These are phyloP conservation scores for Pempheris klunzingeri DNA, from an alignment of 2,797 vertebrate genomes.

Conservation along the genomic window DNA sequence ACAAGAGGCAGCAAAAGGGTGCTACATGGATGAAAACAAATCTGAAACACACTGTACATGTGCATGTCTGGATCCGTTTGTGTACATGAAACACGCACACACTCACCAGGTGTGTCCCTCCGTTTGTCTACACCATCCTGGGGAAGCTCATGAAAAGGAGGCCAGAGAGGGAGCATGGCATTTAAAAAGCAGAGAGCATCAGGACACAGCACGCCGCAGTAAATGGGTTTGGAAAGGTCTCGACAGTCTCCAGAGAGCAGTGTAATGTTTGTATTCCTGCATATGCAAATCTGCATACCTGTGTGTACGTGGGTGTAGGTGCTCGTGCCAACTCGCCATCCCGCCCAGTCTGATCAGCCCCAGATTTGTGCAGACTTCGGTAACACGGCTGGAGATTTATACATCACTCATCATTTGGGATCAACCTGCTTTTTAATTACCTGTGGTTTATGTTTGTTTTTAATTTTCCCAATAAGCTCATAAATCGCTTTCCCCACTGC, in stretches of 20 bases:
- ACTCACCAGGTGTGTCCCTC: conserved; percentile 39
- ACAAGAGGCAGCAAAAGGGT: conserved; percentile 45
- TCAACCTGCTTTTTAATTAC: conserved; percentile 79
- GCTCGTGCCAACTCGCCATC: background rate
- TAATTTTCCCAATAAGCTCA: conserved; percentile 74
- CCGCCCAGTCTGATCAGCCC: conserved; percentile 14
- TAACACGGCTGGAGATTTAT: conserved; percentile 55
- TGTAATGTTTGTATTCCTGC: conserved; percentile 38
- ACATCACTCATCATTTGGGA: conserved; percentile 71
- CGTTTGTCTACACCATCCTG: conserved; percentile 42
- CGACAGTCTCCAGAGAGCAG: conserved; percentile 35
- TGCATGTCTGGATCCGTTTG: conserved; percentile 40
- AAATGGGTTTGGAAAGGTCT: conserved; percentile 69
- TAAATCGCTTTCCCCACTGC: conserved; percentile 70
- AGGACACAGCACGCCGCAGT: conserved; percentile 31
- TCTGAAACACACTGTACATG: background rate
- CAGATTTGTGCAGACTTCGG: conserved; percentile 47
- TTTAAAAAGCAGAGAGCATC: conserved; percentile 59
- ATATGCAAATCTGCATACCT: conserved; percentile 48
- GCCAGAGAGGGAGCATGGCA: conserved; percentile 53
- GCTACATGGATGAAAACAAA: conserved; percentile 15
- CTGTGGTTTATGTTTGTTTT: conserved; percentile 78
- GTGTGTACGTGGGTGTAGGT: conserved; percentile 32
- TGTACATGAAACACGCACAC: conserved; percentile 29
- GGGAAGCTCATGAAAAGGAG: conserved; percentile 51